Evolutionary conservation across 2,888 invertebrate genomes (phyloP), one percentile per base, ranked within the genome.

Genomic region (Mongoloraphidia duomilia): DNA sequence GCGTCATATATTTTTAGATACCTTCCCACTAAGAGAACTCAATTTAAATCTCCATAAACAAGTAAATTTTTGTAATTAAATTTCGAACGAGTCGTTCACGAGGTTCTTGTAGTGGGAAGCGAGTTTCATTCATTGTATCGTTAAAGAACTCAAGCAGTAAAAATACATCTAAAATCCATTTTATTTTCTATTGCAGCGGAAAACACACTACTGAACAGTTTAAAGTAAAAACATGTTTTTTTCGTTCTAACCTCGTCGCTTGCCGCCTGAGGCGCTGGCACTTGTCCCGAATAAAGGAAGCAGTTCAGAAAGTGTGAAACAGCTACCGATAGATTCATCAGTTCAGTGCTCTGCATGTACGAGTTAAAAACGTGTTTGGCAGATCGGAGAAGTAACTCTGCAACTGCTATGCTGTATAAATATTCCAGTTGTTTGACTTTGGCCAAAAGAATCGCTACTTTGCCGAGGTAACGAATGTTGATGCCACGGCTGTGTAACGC

Each of bases 271-370:
- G 87, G 80, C 62, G 80, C 76, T 8, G 82, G 77, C 44, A 80
- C 73, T 50, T 77, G 73, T 48, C 82, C 84, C 2, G 83, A 81
- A 49, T 93, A 91, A 47, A 98, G 68, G 62, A 94, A 79, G 63
- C 97, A 97, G 70, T 96, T 98, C 52, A 98, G 75, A 70, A 97
- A 97, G 68, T 97, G 98, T 53, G 93, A 87, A 48, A 94, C 84
- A 1, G 91, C 94, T 2, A 85, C 79, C 0, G 95, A 86, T 53
- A 94, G 72, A 63, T 85, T 86, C 84, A 94, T 89, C 63, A 90
- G 76, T 65, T 95, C 95, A 47, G 88, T 86, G 50, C 82, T 80
- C 75, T 95, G 95, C 71, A 95, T 79, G 63, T 92, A 94, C 1
- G 76, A 72, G 39, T 90, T 90, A 69, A 95, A 95, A 54, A 97